phyloP scores from a whole-genome alignment of 2,797 vertebrate species.

The Ptychadena robeensis region DNA sequence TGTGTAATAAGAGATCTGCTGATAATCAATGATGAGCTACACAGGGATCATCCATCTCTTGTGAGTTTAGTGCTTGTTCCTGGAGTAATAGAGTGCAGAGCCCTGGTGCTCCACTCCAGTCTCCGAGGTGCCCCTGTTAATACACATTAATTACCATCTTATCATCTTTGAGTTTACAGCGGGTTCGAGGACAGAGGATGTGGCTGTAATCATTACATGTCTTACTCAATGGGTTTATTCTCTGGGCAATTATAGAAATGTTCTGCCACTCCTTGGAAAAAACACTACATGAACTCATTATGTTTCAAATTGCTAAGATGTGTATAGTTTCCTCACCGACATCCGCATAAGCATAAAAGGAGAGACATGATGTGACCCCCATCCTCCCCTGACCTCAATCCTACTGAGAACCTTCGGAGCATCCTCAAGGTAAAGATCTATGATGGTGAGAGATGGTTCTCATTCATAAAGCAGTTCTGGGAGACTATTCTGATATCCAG shows the following conservation, averaged over 20 bases:
- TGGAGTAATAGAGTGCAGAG: neutral
- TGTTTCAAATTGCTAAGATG: neutral
- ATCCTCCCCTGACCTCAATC: too few relatives aligned
- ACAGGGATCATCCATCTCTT: slow-evolving; percentile 1
- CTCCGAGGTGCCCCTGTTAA: slow-evolving; percentile 36
- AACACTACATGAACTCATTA: neutral
- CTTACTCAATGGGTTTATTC: slow-evolving; percentile 34
- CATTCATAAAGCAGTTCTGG: too few relatives aligned
- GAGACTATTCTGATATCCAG: too few relatives aligned
- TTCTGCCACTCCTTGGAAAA: slow-evolving; percentile 7
- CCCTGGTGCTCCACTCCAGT: slow-evolving; percentile 14
- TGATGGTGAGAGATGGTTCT: too few relatives aligned
- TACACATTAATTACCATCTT: slow-evolving; percentile 35
- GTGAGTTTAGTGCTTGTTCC: neutral
- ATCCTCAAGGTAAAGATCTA: too few relatives aligned
- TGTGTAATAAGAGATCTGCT: slow-evolving; percentile 6
- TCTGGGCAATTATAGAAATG: slow-evolving; percentile 26
- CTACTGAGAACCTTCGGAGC: too few relatives aligned
- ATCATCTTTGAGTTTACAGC: slow-evolving; percentile 19
- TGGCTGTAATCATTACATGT: slow-evolving; percentile 39
- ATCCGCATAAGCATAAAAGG: too few relatives aligned
- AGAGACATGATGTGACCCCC: too few relatives aligned
- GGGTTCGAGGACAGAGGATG: slow-evolving; percentile 40
- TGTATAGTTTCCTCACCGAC: neutral
- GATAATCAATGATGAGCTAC: slow-evolving; percentile 26